Percentiles rank a stretch among this genome's conserved stretches.
Evolutionary conservation across 1,140 invertebrate species (phyloP).

Genomic region (Magallana ariakensis): DNA sequence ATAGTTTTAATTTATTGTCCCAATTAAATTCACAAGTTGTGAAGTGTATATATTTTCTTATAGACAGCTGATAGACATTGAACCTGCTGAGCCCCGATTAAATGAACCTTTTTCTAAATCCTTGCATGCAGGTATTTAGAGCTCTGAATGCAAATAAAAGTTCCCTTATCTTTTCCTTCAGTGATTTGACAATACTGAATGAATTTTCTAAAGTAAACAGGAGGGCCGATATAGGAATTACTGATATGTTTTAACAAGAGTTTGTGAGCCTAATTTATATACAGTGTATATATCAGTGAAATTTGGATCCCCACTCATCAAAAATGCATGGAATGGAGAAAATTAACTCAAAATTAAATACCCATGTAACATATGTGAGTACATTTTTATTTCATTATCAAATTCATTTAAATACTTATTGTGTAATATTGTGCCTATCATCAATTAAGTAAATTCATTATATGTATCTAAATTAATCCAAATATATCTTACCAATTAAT

Average conservation of each 20-base stretch:
- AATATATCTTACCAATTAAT: no score
- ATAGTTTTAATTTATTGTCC: no score
- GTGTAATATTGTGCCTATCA: no score
- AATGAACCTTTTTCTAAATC: not conserved
- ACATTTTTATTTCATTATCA: not conserved
- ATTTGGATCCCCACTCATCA: not conserved
- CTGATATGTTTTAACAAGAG: not conserved
- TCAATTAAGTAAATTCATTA: no score
- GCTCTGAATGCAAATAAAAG: not conserved
- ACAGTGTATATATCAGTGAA: not conserved
- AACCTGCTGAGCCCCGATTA: no score
- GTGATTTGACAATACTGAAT: slow-evolving; percentile 15
- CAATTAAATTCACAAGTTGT: no score
- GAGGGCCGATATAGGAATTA: not conserved
- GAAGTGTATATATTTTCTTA: no score
- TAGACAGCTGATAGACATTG: no score
- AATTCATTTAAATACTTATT: not conserved
- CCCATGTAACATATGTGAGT: slow-evolving; percentile 27
- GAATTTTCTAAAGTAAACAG: slow-evolving; percentile 18
- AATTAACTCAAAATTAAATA: not conserved
- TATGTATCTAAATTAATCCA: no score
- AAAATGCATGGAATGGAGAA: not conserved
- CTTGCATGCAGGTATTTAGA: not conserved
- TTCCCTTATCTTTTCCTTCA: not conserved
- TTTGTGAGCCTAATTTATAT: slow-evolving; percentile 19